Base-by-base conservation (phyloP, 1,140 invertebrate genomes). In the Dolichoris vasculosae region DNA sequence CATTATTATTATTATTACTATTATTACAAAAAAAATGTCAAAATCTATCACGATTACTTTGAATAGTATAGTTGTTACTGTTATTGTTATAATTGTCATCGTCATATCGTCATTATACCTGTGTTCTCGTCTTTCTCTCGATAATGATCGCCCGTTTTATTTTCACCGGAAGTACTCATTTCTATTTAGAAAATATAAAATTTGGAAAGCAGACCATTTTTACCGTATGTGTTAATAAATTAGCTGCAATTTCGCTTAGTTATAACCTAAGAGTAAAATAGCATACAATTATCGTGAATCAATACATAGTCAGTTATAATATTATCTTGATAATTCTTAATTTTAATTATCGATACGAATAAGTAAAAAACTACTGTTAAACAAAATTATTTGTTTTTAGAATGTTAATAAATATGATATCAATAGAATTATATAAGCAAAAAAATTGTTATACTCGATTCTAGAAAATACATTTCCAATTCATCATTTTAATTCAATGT, bases 21-120 rank as follows among this genome's bases (percentile, higher is more conserved):
- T 83, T 76, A 83, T 76, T 82, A 40, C 38, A 40, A 38, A n/a
- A n/a, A 84, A 55, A n/a, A 35, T 38, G 26, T 67, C 15, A 20
- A 71, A 9, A 71, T 35, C 2, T 83, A 75, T 55, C 69, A 71
- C 59, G 1, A 71, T 82, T 82, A 82, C 13, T 69, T 80, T 46
- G 38, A 81, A 81, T 80, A 81, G 78, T 73, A 80, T 85, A 81
- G 67, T 76, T 82, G 79, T 85, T 85, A 85, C 71, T 82, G 71
- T 82, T 82, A 82, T 82, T 82, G 55, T 82, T 81, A 82, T 82
- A 78, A 80, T 51, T 85, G 38, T 84, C 78, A 85, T 85, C 48
- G 26, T 76, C 84, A 85, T 64, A 63, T 64, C 69, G 48, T 78
- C 51, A 76, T 63, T 38, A 51, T 51, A 51, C 32, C 26, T 69